A percentile compares a stretch with the other conserved stretches of the same genome.
Conservation (phyloP, 2,113 vertebrate species). For the Perca fluviatilis region DNA sequence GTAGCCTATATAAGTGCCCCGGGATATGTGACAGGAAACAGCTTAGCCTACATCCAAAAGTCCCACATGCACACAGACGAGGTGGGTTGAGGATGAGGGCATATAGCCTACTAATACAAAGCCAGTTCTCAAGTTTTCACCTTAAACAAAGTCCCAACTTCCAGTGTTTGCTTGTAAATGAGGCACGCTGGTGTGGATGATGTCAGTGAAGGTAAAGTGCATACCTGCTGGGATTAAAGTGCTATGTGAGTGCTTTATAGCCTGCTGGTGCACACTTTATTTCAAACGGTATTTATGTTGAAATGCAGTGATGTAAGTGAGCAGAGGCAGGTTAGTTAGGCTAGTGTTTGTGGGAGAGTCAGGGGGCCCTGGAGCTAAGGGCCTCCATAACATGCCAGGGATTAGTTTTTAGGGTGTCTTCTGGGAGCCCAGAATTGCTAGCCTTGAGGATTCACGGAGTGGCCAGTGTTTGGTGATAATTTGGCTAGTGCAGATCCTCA, state of each 20-base stretch:
- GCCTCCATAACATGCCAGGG: background rate
- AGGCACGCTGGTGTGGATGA: background rate
- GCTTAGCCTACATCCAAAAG: conserved; percentile 11
- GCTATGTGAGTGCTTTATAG: background rate
- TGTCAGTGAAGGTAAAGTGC: background rate
- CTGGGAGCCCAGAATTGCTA: background rate
- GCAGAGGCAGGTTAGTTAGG: background rate
- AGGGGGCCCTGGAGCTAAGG: background rate
- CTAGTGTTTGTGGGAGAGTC: background rate
- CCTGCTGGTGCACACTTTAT: background rate
- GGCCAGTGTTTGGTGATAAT: background rate
- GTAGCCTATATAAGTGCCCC: background rate
- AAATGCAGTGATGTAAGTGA: background rate
- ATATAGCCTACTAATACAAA: background rate
- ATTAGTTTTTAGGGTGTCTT: background rate
- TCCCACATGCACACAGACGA: conserved; percentile 7
- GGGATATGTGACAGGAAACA: conserved; percentile 10
- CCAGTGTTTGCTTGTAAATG: conserved; percentile 5
- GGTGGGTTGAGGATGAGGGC: background rate
- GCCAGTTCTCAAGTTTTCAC: conserved; percentile 45
- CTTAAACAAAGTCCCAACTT: conserved; percentile 45
- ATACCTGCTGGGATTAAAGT: conserved; percentile 10
- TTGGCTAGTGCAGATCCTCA: background rate
- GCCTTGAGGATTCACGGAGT: background rate
- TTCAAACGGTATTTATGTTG: background rate